These are phyloP conservation scores for Apotomis betuletana DNA, from an alignment of 2,888 invertebrate species.

Conservation along the genomic window DNA sequence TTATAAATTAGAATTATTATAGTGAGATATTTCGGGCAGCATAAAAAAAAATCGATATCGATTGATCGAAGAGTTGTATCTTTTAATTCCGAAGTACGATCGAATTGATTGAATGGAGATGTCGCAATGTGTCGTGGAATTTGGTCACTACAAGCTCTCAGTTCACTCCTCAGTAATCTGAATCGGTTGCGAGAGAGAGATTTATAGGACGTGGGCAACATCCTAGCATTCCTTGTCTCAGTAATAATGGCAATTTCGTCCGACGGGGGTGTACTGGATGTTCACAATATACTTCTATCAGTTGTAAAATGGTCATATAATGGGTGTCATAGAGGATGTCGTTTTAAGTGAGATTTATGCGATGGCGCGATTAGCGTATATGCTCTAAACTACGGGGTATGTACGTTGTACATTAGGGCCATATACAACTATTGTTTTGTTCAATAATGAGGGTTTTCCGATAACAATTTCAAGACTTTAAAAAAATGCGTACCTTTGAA, in stretches of 20 bases:
- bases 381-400: conserved; percentile 4
- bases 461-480: too few species aligned
- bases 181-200: conserved; percentile 76
- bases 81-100: too few species aligned
- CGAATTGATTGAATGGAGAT: conserved; percentile 17
- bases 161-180: conserved; percentile 70
- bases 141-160: conserved; percentile 34
- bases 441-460: too few species aligned
- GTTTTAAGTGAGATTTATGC: conserved; percentile 46
- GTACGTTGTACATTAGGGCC: background rate
- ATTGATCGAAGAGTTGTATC: too few species aligned
- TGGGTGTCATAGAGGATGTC: conserved; percentile 44
- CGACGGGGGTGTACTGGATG: conserved; percentile 51
- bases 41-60: too few species aligned
- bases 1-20: too few species aligned
- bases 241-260: conserved; percentile 74
- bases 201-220: conserved; percentile 73
- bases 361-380: conserved; percentile 4
- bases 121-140: too few species aligned
- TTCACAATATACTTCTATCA: conserved; percentile 49
- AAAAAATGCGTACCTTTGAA: too few species aligned
- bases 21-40: too few species aligned
- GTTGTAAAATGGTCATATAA: conserved; percentile 48
- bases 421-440: too few species aligned
- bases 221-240: conserved; percentile 66